These are phyloP conservation scores for Artemia sinica DNA, from an alignment of 2,888 invertebrate genomes.

Conservation along the genomic window DNA sequence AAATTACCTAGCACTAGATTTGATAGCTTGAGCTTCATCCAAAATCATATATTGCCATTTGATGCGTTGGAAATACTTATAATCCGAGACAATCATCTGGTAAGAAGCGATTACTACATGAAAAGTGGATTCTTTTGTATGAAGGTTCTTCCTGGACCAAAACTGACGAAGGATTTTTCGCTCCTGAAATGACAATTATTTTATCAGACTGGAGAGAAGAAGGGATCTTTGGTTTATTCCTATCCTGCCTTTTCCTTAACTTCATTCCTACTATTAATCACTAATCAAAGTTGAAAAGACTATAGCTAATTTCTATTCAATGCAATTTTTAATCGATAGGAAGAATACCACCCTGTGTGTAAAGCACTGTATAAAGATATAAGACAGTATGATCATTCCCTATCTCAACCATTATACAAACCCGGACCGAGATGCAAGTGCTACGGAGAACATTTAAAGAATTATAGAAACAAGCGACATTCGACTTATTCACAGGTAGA, in stretches of 20 bases:
- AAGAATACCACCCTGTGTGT: too few species aligned
- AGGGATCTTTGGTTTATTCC: neutral
- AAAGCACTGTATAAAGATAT: too few species aligned
- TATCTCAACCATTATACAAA: too few species aligned
- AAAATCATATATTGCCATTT: slow-evolving; percentile 94
- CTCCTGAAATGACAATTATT: slow-evolving; percentile 39
- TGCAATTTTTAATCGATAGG: neutral
- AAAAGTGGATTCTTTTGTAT: slow-evolving; percentile 78
- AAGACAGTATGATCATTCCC: too few species aligned
- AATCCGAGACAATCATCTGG: slow-evolving; percentile 83
- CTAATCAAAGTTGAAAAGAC: slow-evolving; percentile 23
- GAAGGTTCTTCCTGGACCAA: slow-evolving; percentile 82
- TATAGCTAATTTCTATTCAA: slow-evolving; percentile 24
- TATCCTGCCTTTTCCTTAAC: neutral
- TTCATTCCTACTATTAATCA: neutral
- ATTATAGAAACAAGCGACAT: too few species aligned
- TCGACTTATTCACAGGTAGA: too few species aligned
- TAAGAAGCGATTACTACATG: slow-evolving; percentile 92
- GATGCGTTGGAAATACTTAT: slow-evolving; percentile 85
- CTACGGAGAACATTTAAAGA: too few species aligned
- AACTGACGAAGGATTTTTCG: slow-evolving; percentile 78
- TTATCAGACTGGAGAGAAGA: slow-evolving; percentile 29
- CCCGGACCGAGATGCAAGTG: too few species aligned
- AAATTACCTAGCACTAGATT: slow-evolving; percentile 50
- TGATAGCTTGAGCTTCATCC: slow-evolving; percentile 90